Evolutionary conservation across 2,797 vertebrate genomes (phyloP).

Genomic region (Ptychadena robeensis): DNA sequence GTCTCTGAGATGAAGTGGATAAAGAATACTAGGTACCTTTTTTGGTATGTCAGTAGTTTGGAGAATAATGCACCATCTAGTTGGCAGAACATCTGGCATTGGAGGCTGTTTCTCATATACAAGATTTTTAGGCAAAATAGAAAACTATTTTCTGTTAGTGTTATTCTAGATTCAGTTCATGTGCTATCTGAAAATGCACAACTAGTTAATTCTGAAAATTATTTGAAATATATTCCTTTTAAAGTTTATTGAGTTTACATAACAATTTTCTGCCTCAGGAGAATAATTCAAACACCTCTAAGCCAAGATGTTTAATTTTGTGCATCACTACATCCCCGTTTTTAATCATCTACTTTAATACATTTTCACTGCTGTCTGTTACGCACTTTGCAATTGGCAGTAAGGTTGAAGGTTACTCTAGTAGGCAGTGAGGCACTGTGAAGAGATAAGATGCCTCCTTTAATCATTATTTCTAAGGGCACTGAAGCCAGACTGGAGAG

Average conservation of each 20-base stretch:
- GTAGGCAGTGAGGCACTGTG: conserved; percentile 33
- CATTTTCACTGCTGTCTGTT: conserved; percentile 49
- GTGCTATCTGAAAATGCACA: neutral
- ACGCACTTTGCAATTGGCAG: conserved; percentile 29
- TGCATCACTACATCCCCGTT: conserved; percentile 50
- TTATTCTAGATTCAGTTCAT: neutral
- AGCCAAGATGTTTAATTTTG: conserved; percentile 55
- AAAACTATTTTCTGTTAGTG: neutral
- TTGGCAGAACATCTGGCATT: neutral
- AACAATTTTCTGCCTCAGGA: conserved; percentile 51
- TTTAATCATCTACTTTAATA: conserved; percentile 56
- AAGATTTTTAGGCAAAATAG: neutral
- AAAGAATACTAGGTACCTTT: no score
- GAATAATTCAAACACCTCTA: conserved; percentile 38
- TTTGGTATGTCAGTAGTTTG: no score
- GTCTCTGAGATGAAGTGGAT: no score
- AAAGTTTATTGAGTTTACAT: conserved; percentile 53
- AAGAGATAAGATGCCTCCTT: conserved; percentile 53
- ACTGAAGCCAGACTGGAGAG: conserved; percentile 30
- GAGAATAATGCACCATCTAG: neutral
- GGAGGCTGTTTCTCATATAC: neutral
- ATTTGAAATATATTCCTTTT: conserved; percentile 38
- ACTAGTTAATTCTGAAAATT: conserved; percentile 15
- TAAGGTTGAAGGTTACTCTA: conserved; percentile 55
- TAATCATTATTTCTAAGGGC: conserved; percentile 57